Percentiles rank a stretch among this genome's conserved stretches.
Conservation (phyloP, 1,140 invertebrate species). For the Drosophila arawakana region DNA sequence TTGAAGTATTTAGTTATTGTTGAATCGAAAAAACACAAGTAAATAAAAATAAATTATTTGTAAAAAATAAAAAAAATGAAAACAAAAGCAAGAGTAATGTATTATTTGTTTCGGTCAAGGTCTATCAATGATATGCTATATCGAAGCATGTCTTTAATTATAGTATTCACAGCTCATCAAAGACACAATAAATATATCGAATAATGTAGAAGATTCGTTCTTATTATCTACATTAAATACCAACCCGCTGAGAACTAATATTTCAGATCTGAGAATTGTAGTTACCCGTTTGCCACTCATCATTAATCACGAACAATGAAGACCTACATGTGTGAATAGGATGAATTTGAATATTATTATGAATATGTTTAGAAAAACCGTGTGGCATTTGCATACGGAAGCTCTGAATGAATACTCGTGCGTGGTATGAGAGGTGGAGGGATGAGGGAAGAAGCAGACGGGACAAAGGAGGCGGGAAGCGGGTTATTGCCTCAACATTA, state of each 20-base stretch:
- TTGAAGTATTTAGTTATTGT: constrained; percentile 69
- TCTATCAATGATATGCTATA: constrained; percentile 43
- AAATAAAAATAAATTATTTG: constrained; percentile 81
- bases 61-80: constrained; percentile 59
- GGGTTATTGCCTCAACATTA: neutral
- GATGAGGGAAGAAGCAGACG: neutral
- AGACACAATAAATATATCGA: constrained; percentile 67
- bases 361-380: constrained; percentile 12
- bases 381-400: constrained; percentile 75
- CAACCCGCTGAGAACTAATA: constrained; percentile 16
- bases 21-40: constrained; percentile 70
- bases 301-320: constrained; percentile 70
- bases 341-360: constrained; percentile 23
- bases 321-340: constrained; percentile 34
- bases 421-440: neutral
- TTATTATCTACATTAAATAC: constrained; percentile 48
- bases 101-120: constrained; percentile 64
- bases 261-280: neutral
- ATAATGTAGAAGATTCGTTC: constrained; percentile 65
- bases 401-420: constrained; percentile 49
- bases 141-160: constrained; percentile 62
- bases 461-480: too few species aligned
- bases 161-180: constrained; percentile 78
- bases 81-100: constrained; percentile 46
- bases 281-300: constrained; percentile 34